Base-by-base conservation (phyloP, 2,888 invertebrate genomes). In the Drosophila silvestris region DNA sequence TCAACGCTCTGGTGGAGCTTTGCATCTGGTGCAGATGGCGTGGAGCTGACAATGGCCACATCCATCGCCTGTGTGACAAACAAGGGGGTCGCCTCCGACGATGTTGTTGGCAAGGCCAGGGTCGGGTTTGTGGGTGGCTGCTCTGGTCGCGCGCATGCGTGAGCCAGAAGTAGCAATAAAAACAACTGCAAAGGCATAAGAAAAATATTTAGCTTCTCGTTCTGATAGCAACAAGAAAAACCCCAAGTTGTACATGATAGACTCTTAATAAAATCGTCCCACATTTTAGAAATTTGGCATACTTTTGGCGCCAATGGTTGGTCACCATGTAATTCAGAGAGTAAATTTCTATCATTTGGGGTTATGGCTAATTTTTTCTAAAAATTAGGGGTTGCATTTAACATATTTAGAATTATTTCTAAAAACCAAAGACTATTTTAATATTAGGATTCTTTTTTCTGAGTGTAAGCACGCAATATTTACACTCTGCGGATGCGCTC, bases 71-170 rank as follows among this genome's bases (percentile, higher is more conserved):
- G 65, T 16, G 73, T 60, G 9, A 22, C 52, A 19, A 30, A 32
- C 10, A 35, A 44, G 28, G 60, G 12, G 37, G 63, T 50, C 39
- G 70, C 32, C 41, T 63, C 70, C 10, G 65, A n/a, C 33, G 58
- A 35, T 26, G 58, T 33, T 3, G 39, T 56, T n/a, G 61, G 47
- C 26, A 67, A 33, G 14, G 47, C 19, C 37, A 51, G 39, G 6
- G 63, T 35, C 26, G 44, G 47, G 9, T n/a, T 35, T 39, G 62
- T 61, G 14, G 26, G 58, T n/a, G 51, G 33, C 47, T 72, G 47
- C 35, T 77, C 81, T 1, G 70, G 63, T 7, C 58, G 59, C 12
- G 77, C 74, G 74, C 69, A 67, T 68, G 83, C 70, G 54, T 70
- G 58, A 26, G 71, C 59, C n/a, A 79, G 41, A 56, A 69, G 50